phyloP scores from a whole-genome alignment of 2,797 vertebrate genomes.

The Cebuella pygmaea region DNA sequence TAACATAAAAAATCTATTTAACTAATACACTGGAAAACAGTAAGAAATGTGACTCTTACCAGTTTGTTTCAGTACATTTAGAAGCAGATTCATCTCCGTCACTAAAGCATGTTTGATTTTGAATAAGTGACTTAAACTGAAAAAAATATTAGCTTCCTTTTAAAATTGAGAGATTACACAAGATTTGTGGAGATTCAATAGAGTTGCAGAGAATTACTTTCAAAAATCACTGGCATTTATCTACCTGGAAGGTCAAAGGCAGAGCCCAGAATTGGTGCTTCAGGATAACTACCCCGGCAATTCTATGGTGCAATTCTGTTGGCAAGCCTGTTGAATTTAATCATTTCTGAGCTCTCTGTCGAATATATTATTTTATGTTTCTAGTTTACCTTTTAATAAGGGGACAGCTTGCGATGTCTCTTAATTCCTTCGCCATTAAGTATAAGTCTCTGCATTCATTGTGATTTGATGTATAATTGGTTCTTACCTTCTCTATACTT shows the following conservation, averaged over 20 bases:
- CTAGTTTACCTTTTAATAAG: background rate
- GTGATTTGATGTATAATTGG: background rate
- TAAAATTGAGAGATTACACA: background rate
- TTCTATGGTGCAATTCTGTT: background rate
- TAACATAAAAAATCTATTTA: background rate
- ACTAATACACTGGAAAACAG: background rate
- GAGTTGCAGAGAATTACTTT: background rate
- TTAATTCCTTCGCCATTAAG: background rate
- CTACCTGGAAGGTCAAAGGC: background rate
- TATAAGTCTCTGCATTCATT: background rate
- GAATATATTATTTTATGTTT: background rate
- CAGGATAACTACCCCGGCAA: background rate
- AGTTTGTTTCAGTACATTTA: background rate
- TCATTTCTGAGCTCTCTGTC: background rate
- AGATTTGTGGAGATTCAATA: background rate
- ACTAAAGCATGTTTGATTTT: background rate
- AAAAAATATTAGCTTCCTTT: background rate
- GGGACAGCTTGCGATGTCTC: background rate
- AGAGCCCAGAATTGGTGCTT: background rate
- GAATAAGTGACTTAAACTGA: background rate
- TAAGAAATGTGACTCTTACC: background rate
- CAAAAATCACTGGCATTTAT: background rate
- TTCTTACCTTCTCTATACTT: background rate
- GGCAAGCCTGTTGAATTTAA: background rate
- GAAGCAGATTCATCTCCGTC: background rate